Percentiles rank a stretch among this genome's conserved stretches.
Evolutionary conservation across 2,888 invertebrate genomes (phyloP).

Genomic region (Meta bourneti): DNA sequence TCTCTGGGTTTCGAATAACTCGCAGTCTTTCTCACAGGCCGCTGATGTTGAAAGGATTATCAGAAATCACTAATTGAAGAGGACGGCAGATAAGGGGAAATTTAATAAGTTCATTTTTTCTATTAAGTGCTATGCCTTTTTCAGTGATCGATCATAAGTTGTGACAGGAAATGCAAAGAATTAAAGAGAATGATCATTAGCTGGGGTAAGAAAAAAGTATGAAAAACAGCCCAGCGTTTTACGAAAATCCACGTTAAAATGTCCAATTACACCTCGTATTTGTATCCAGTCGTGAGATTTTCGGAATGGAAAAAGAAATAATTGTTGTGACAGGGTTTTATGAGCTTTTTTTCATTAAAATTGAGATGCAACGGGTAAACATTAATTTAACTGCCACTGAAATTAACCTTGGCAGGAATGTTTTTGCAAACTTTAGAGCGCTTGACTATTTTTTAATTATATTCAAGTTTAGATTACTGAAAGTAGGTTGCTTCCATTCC

Average conservation of each 20-base stretch:
- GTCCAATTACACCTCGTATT: not conserved
- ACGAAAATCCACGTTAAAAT: not conserved
- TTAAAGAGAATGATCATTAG: not conserved
- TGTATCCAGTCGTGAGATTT: too few species aligned
- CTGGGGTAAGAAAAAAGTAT: not conserved
- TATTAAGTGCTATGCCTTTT: not conserved
- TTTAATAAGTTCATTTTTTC: not conserved
- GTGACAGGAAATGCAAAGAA: not conserved
- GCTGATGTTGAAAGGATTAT: slow-evolving; percentile 34
- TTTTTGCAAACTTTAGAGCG: too few species aligned
- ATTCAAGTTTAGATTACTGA: too few species aligned
- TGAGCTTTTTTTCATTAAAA: too few species aligned
- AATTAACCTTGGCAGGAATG: too few species aligned
- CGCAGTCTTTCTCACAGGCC: slow-evolving; percentile 1
- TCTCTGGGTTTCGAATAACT: slow-evolving; percentile 28
- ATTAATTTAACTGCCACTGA: too few species aligned
- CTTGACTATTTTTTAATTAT: too few species aligned
- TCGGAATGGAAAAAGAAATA: too few species aligned
- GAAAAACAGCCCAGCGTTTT: not conserved
- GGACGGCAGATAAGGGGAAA: slow-evolving; percentile 6
- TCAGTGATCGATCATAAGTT: not conserved
- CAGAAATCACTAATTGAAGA: slow-evolving; percentile 54
- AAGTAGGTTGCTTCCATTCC: too few species aligned
- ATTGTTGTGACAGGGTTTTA: too few species aligned
- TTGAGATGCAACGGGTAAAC: too few species aligned